Base-by-base conservation (phyloP, 2,113 vertebrate species). In the Dromas ardeola region DNA sequence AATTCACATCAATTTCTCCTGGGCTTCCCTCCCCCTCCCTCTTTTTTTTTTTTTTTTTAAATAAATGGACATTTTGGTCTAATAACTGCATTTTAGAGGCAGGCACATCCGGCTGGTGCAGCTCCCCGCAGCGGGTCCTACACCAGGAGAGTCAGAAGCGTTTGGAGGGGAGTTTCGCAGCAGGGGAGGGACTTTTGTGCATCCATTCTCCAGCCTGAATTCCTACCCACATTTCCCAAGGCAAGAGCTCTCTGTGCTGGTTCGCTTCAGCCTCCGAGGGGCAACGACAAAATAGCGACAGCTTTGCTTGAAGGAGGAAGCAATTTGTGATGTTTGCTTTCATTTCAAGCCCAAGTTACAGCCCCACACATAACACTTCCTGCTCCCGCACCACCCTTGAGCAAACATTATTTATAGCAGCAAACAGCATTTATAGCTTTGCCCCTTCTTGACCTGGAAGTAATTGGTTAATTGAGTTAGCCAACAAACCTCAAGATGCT, bases 381-480 rank as follows among this genome's bases (percentile, higher is more conserved):
- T 89, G 36, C 80, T 73, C 80, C 73, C 11, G 20, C 70, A 43
- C 81, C 62, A 76, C 73, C 86, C 94, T 36, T 77, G 70, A 90
- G 58, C 81, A 93, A 96, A 85, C 81, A 42, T 32, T 77, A 61
- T 92, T 95, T 86, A 86, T 62, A 92, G 93, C 93, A 88, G 74
- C 66, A 2, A 81, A 65, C 42, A 52, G 77, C 78, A n/a, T 72
- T 95, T 96, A 95, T 26, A 80, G 93, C 89, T 95, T 95, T 97
- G 95, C 84, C 95, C 96, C 58, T 85, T 93, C 83, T 45, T 94
- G 94, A 97, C 96, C 97, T 97, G 96, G 97, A 97, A 97, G 95
- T 89, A 93, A 95, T 93, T 89, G 91, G 95, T 87, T 96, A 95
- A 95, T 93, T 91, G 84, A 81, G 78, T 89, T 80, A 62, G 86